These are phyloP conservation scores for Temnothorax unifasciatus DNA, from an alignment of 2,888 invertebrate species.

Conservation along the genomic window DNA sequence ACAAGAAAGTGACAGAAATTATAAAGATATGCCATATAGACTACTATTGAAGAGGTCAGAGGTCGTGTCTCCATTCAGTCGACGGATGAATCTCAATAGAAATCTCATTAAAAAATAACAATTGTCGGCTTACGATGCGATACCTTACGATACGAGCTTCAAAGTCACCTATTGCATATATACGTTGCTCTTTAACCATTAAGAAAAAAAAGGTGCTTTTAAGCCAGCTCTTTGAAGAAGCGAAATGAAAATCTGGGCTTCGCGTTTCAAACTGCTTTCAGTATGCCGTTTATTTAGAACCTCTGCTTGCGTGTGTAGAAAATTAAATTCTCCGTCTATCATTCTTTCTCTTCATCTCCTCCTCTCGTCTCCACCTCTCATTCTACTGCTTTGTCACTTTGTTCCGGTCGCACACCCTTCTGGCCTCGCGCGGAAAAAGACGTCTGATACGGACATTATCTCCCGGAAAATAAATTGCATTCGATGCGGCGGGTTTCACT, in stretches of 20 bases:
- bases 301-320: constrained; percentile 50
- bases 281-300: constrained; percentile 54
- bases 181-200: constrained; percentile 24
- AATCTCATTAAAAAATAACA: constrained; percentile 45
- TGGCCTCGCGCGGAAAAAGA: constrained; percentile 46
- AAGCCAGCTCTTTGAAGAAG: constrained; percentile 47
- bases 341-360: constrained; percentile 46
- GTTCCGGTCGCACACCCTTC: constrained; percentile 16
- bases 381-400: constrained; percentile 48
- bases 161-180: constrained; percentile 12
- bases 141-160: not conserved
- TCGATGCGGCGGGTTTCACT: constrained; percentile 46
- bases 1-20: not conserved
- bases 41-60: not conserved
- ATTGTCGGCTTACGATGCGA: not conserved
- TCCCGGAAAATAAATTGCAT: constrained; percentile 60
- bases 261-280: constrained; percentile 53
- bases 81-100: constrained; percentile 12
- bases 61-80: not conserved
- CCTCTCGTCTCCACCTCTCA: constrained; percentile 30
- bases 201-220: constrained; percentile 31
- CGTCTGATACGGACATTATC: constrained; percentile 63
- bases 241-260: constrained; percentile 48
- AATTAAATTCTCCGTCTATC: constrained; percentile 58
- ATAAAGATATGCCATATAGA: not conserved